Percentiles rank a stretch among this genome's conserved stretches.
Evolutionary conservation across 2,797 vertebrate genomes (phyloP).

Genomic region (Arvicola amphibius): DNA sequence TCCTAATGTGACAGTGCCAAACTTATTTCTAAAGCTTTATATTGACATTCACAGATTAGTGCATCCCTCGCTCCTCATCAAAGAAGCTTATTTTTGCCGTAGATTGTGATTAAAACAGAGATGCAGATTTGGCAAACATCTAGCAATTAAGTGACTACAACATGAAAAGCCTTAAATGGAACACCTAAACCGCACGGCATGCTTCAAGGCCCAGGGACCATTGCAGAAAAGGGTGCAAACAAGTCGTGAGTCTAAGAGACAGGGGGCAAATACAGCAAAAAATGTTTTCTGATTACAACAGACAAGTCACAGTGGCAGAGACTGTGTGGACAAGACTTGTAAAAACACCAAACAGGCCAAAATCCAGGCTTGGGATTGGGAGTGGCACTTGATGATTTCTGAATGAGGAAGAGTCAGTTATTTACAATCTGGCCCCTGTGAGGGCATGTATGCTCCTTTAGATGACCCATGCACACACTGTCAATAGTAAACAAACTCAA

Average conservation of each 20-base stretch:
- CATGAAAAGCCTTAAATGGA: background rate
- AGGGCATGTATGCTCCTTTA: background rate
- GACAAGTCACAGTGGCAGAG: background rate
- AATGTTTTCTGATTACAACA: background rate
- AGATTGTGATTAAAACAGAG: background rate
- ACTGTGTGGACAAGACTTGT: too few relatives aligned
- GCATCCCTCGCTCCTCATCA: background rate
- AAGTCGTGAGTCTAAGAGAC: background rate
- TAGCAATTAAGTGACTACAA: background rate
- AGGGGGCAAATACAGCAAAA: background rate
- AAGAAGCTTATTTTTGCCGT: background rate
- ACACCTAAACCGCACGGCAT: background rate
- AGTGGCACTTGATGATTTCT: background rate
- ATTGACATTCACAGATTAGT: background rate
- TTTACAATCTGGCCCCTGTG: too few relatives aligned
- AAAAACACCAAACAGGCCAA: background rate
- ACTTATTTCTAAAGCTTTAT: background rate
- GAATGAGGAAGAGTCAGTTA: background rate
- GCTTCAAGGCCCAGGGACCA: background rate
- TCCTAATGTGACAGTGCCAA: background rate
- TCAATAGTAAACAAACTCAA: background rate
- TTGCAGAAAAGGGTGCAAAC: background rate
- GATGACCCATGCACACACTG: too few relatives aligned
- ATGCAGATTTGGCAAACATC: background rate
- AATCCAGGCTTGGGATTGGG: background rate